A percentile compares a stretch with the other conserved stretches of the same genome.
Conservation (phyloP, 2,888 invertebrate genomes). For the Thyatira batis region DNA sequence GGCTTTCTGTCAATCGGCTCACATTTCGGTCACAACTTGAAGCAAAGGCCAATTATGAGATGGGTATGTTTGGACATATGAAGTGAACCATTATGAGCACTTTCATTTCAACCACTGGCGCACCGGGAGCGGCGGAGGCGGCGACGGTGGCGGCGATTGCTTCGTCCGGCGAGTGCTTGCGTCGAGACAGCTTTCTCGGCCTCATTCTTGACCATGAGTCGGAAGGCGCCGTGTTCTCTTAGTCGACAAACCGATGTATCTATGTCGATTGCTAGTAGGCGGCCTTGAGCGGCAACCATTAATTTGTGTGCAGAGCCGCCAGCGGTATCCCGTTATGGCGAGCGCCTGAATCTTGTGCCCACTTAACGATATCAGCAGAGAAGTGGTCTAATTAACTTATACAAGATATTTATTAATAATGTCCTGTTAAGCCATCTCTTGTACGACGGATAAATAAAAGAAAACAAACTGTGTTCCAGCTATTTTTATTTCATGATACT, state of each 20-base stretch:
- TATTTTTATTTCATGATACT: background rate
- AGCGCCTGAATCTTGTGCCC: constrained; percentile 67
- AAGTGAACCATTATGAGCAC: constrained; percentile 36
- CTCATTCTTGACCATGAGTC: constrained; percentile 69
- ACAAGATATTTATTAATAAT: constrained; percentile 14
- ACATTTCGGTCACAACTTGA: constrained; percentile 34
- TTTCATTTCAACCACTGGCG: constrained; percentile 30
- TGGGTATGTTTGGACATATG: constrained; percentile 39
- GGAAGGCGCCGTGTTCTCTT: constrained; percentile 74
- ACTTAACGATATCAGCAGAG: constrained; percentile 52
- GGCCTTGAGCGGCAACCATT: constrained; percentile 79
- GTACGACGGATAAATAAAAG: background rate
- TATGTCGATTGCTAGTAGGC: constrained; percentile 80
- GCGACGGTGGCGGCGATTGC: constrained; percentile 19
- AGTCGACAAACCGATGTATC: constrained; percentile 77
- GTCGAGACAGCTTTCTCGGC: constrained; percentile 71
- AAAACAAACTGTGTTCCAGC: background rate
- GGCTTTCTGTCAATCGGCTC: constrained; percentile 30
- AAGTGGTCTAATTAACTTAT: constrained; percentile 40
- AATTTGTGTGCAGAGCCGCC: constrained; percentile 78
- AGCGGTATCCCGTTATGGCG: constrained; percentile 70
- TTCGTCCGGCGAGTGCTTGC: constrained; percentile 37
- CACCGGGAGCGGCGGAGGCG: constrained; percentile 25
- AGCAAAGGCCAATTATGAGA: constrained; percentile 43
- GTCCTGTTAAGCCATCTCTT: background rate